Conservation (phyloP, 64 coral and sea anemone genomes). For the Montipora capricornis region DNA sequence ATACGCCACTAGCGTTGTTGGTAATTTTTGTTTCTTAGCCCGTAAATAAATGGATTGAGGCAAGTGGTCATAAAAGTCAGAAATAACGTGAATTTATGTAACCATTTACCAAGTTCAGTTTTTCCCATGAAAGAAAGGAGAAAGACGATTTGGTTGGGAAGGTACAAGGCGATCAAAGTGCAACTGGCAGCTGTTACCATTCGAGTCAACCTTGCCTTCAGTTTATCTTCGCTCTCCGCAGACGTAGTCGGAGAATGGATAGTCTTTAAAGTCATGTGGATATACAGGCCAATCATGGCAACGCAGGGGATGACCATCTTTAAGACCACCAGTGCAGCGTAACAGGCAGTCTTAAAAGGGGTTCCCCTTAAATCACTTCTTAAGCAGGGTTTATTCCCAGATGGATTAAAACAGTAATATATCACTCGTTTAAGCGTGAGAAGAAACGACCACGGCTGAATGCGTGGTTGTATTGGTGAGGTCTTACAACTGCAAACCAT, state of each 20-base stretch:
- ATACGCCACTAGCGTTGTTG: neutral
- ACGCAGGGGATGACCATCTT: neutral
- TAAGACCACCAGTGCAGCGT: neutral
- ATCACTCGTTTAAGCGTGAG: neutral
- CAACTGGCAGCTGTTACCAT: constrained; percentile 37
- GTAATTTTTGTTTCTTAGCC: constrained; percentile 58
- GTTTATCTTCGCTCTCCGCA: neutral
- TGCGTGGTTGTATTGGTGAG: too few relatives aligned
- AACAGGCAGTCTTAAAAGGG: neutral
- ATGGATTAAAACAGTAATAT: neutral
- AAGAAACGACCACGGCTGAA: neutral
- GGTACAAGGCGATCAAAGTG: neutral
- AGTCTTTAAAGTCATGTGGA: too few relatives aligned
- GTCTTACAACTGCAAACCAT: constrained; percentile 31
- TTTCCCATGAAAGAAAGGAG: neutral
- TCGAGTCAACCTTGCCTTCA: neutral
- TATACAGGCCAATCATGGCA: too few relatives aligned
- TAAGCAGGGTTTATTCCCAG: neutral
- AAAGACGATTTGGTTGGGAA: constrained; percentile 23
- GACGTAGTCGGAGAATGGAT: too few relatives aligned
- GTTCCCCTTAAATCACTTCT: too few relatives aligned
- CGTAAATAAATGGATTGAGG: constrained; percentile 55
- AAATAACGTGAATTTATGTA: constrained; percentile 19
- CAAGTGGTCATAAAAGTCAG: neutral
- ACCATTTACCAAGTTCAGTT: neutral